phyloP scores from a whole-genome alignment of 2,113 vertebrate genomes.

The Propithecus coquereli region DNA sequence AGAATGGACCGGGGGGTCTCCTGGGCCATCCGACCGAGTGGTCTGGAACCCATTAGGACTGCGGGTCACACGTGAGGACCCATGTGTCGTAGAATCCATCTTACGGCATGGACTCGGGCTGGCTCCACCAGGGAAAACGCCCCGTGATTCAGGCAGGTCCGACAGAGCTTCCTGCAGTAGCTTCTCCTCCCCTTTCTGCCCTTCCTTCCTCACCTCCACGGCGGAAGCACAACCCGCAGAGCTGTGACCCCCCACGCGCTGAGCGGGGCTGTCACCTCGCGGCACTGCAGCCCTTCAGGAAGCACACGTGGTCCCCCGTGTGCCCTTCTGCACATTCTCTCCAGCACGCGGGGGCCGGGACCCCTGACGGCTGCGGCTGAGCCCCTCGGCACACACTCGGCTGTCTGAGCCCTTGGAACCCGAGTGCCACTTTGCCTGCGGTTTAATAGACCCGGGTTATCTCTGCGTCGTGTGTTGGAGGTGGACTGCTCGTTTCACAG shows the following conservation, averaged over 20 bases:
- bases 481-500: background rate
- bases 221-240: accelerated
- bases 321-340: background rate
- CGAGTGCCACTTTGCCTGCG: accelerated
- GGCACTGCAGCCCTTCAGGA: accelerated
- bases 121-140: background rate
- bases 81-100: too few species aligned
- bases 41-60: background rate
- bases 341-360: accelerated
- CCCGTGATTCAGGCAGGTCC: background rate
- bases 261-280: accelerated
- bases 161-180: accelerated
- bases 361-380: accelerated
- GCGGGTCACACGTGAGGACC: too few species aligned
- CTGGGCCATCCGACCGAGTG: too few species aligned
- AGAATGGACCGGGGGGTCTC: accelerated
- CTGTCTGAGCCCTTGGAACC: accelerated
- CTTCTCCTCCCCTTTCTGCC: accelerated
- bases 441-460: accelerated
- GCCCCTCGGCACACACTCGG: accelerated
- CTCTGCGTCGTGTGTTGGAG: accelerated
- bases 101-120: accelerated
- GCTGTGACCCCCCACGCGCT: accelerated
- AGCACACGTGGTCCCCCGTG: accelerated
- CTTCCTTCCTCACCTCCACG: background rate